These are phyloP conservation scores for Scaptodrosophila lebanonensis DNA, from an alignment of 1,140 invertebrate genomes.

Conservation along the genomic window DNA sequence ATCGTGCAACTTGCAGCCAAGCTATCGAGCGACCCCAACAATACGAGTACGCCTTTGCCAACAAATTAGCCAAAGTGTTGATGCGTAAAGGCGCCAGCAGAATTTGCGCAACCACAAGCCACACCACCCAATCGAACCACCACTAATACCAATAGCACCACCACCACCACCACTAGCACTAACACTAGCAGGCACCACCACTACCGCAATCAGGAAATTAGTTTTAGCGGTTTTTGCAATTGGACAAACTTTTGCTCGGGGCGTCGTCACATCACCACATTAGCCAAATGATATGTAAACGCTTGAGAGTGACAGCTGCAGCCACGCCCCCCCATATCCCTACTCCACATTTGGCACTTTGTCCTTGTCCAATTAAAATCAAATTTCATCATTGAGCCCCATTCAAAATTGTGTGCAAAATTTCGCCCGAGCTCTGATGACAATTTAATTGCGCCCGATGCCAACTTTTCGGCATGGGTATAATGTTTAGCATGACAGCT, in stretches of 20 bases:
- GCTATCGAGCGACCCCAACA: background rate
- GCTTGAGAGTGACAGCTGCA: slow-evolving; percentile 42
- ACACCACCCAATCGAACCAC: background rate
- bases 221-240: slow-evolving; percentile 56
- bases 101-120: slow-evolving; percentile 45
- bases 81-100: slow-evolving; percentile 59
- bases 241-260: background rate
- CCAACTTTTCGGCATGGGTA: background rate
- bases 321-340: slow-evolving; percentile 15
- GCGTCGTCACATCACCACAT: slow-evolving; percentile 3
- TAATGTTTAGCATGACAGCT: slow-evolving; percentile 42
- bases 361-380: slow-evolving; percentile 67
- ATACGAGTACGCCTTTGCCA: slow-evolving; percentile 33
- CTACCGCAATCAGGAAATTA: slow-evolving; percentile 55
- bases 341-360: slow-evolving; percentile 29
- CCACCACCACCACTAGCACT: no score
- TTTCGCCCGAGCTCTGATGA: slow-evolving; percentile 51
- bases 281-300: background rate
- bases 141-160: background rate
- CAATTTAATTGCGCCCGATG: slow-evolving; percentile 55
- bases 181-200: background rate
- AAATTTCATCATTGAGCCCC: slow-evolving; percentile 51
- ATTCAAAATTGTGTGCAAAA: slow-evolving; percentile 39
- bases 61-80: slow-evolving; percentile 70
- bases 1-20: background rate